These are phyloP conservation scores for honey bee (Apis mellifera) DNA, from an alignment of 1,140 invertebrate genomes.

Conservation along the genomic window Amel_HAv3.1 CM009932.2:13379501-13380000, in stretches of 20 bases:
- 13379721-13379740: conserved; percentile 20
- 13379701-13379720: conserved; percentile 70
- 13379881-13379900: conserved; percentile 22
- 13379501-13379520: conserved; percentile 93
- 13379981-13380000: conserved; percentile 17
- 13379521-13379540: conserved; percentile 97
- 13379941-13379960: conserved; percentile 35
- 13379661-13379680: conserved; percentile 70
- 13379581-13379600: conserved; percentile 93
- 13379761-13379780: conserved; percentile 63
- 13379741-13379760: conserved; percentile 48
- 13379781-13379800: conserved; percentile 48
- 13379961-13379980: conserved; percentile 16
- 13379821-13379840: conserved; percentile 44
- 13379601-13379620: conserved; percentile 78
- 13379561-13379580: conserved; percentile 96
- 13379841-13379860: conserved; percentile 30
- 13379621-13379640: conserved; percentile 67
- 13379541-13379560: conserved; percentile 95
- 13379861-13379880: conserved; percentile 30
- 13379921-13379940: conserved; percentile 10
- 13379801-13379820: conserved; percentile 39
- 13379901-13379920: conserved; percentile 22
- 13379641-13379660: conserved; percentile 71
- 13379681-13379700: conserved; percentile 74